Conservation (phyloP, 30 jellyfish, hydroid and myxozoan genomes). For the Chrysaora quinquecirrha region DNA sequence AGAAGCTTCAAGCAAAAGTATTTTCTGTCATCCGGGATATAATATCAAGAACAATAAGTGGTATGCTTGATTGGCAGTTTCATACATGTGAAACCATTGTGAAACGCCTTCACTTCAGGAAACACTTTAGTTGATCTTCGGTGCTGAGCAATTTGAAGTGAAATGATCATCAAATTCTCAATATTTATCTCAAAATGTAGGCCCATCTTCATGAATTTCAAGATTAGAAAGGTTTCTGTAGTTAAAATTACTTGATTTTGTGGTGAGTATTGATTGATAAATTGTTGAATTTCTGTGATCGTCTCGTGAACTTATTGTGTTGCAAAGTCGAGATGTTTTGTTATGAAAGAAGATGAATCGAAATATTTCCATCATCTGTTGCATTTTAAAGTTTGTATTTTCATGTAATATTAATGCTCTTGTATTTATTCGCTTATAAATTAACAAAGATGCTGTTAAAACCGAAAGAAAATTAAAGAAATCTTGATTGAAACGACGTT, state of each 20-base stretch:
- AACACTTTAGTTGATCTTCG: conserved; percentile 8
- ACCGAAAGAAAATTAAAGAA: too few relatives aligned
- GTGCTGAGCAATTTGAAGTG: neutral
- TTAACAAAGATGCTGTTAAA: too few relatives aligned
- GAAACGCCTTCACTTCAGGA: conserved; percentile 82
- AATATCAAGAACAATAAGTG: conserved; percentile 60
- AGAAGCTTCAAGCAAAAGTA: neutral
- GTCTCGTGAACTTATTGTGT: neutral
- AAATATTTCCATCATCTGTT: too few relatives aligned
- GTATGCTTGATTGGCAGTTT: conserved; percentile 80
- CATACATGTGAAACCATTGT: conserved; percentile 75
- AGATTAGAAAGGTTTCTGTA: neutral
- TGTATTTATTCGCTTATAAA: too few relatives aligned
- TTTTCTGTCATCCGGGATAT: conserved; percentile 67
- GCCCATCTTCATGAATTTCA: neutral
- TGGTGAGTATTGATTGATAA: neutral
- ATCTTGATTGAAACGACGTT: too few relatives aligned
- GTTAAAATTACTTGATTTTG: neutral
- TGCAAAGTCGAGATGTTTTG: neutral
- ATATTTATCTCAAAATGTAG: neutral
- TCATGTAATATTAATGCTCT: too few relatives aligned
- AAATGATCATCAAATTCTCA: neutral
- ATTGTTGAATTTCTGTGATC: neutral
- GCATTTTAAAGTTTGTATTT: too few relatives aligned
- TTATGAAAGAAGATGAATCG: neutral